These are phyloP conservation scores for Micropoecilia bifurca DNA, from an alignment of 2,797 vertebrate genomes.

Conservation along the genomic window DNA sequence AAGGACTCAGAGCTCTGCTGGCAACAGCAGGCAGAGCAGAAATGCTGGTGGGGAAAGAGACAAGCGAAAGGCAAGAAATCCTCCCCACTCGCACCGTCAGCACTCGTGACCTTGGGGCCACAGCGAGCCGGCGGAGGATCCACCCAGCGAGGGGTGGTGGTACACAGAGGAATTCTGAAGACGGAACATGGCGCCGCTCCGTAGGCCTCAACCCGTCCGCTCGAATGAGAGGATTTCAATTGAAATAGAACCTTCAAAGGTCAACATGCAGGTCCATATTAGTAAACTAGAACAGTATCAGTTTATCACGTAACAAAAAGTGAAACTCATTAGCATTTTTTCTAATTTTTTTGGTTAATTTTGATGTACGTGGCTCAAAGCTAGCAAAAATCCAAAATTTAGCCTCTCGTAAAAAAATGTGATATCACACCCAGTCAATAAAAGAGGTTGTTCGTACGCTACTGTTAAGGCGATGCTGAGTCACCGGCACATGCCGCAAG, in stretches of 20 bases:
- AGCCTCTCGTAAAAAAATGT: not conserved
- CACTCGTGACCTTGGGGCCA: conserved; percentile 73
- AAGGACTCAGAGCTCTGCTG: conserved; percentile 67
- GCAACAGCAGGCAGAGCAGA: conserved; percentile 71
- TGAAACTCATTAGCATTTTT: not conserved
- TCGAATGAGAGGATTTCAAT: conserved; percentile 78
- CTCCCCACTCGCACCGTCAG: conserved; percentile 62
- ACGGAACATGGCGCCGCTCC: conserved; percentile 54
- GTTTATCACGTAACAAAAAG: not conserved
- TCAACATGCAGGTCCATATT: conserved; percentile 47
- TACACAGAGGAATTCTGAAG: conserved; percentile 63
- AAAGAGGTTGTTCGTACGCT: not conserved
- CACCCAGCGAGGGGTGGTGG: conserved; percentile 47
- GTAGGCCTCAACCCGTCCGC: conserved; percentile 56
- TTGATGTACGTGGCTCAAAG: not conserved
- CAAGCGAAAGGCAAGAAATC: conserved; percentile 68
- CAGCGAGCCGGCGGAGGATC: conserved; percentile 51
- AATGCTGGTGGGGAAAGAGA: conserved; percentile 81
- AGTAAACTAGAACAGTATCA: not conserved
- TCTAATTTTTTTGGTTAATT: not conserved
- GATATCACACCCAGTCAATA: not conserved
- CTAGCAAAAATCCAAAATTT: not conserved
- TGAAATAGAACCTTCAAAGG: conserved; percentile 77
- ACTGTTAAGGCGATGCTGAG: not conserved
- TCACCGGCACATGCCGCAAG: not conserved